Evolutionary conservation across 2,888 invertebrate species (phyloP), one percentile per base, ranked within the genome.

Genomic region (Rugalucina vietnamica): DNA sequence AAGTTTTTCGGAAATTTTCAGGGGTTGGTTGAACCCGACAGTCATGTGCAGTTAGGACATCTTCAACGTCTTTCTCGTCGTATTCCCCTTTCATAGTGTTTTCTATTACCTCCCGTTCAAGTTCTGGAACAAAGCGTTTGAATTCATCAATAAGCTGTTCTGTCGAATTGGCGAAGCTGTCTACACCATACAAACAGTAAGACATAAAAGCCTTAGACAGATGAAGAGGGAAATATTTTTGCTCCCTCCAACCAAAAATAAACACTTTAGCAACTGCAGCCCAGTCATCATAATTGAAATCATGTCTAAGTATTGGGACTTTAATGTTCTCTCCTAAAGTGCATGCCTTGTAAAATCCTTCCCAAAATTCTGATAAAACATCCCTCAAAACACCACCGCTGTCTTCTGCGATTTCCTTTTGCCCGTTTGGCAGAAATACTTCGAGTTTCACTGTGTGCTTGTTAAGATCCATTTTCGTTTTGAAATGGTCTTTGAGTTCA

Each of bases 231-330:
- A 74, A 85, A 49, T 72, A 76, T n/a, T 50, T 57, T 5, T 50
- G 27, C 39, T 10, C 49, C 69, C 72, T 72, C 75, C 70, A 85
- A 21, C 81, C 85, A 76, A 76, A 82, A 2, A 24, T 39, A 34
- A 85, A 75, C 12, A 82, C 79, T 76, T 37, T 76, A 8, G 43
- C 85, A 3, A 82, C 74, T 36, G 85, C 34, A 34, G 54, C 29
- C 85, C 85, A 85, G 69, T 85, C 65, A 43, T 18, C 3, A 70
- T 82, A 76, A 34, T 65, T 77, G 34, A 76, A 77, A 37, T 85
- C 82, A 49, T 85, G 85, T 27, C 80, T 70, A 1, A 85, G 73
- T 70, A 43, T 69, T 27, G 79, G 79, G 0, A 79, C 70, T 71
- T 82, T 85, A 37, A 71, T 12, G 18, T 0, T 4, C 5, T 21